Percentiles rank a stretch among this genome's conserved stretches.
Conservation (phyloP, 2,113 vertebrate species). For the Sigmodon hispidus region DNA sequence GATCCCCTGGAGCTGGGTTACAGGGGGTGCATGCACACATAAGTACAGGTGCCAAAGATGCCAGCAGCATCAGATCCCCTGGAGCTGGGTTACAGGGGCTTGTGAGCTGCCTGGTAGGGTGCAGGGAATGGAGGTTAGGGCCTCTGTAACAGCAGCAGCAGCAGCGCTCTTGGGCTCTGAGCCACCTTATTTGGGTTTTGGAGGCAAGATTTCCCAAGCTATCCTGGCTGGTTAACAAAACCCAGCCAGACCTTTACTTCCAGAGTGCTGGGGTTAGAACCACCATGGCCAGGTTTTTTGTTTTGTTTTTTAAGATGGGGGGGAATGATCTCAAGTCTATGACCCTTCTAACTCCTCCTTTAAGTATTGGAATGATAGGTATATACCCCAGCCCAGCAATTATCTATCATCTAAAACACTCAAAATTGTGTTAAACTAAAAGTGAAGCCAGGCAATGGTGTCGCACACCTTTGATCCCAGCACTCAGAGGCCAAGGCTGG, state of each 20-base stretch:
- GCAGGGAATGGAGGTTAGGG: not conserved
- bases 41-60: not conserved
- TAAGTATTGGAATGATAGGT: not conserved
- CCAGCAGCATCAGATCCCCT: not conserved
- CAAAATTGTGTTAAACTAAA: no score
- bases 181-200: not conserved
- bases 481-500: no score
- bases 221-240: not conserved
- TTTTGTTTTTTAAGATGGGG: not conserved
- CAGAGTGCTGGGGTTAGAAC: not conserved
- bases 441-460: no score
- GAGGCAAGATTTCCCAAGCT: no score
- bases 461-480: no score
- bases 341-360: not conserved
- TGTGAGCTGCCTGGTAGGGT: not conserved
- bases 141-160: not conserved
- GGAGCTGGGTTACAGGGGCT: not conserved
- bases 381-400: not conserved
- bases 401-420: not conserved
- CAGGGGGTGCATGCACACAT: rapidly evolving
- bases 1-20: not conserved
- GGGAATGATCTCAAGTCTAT: not conserved
- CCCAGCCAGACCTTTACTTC: not conserved
- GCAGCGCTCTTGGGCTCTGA: not conserved
- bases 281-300: not conserved